Evolutionary conservation across 1,140 invertebrate species (phyloP), one percentile per base, ranked within the genome.

Genomic region (Hermatobates lingyangjiaoensis): DNA sequence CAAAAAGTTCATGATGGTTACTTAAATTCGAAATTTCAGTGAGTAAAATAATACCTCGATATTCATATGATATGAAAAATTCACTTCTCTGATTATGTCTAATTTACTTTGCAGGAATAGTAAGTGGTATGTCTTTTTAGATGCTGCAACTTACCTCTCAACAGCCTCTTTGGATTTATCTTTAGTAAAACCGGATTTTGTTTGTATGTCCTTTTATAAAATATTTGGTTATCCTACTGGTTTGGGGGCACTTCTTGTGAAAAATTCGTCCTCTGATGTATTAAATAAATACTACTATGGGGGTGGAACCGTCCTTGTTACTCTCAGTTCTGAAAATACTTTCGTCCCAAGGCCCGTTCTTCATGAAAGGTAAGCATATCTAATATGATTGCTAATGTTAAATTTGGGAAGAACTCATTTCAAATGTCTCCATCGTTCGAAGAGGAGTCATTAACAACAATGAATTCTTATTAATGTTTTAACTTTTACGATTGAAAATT

Each of bases 181-280:
- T 0, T 52, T 60, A 14, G 71, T 69, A 39, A 76, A 81, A 55
- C 84, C 90, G 20, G 89, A 97, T 67, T 97, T 95, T 73, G 76
- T 95, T 0, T 78, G 77, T 46, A 30, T 97, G 3, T 97, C 93
- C 1, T 97, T 97, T 70, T 97, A 97, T 68, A 98, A 98, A 74
- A 88, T 98, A 60, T 96, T 98, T 72, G 94, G 94, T 2, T 95
- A 83, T 69, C 93, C 94, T 4, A 95, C 91, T 51, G 93, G 84
- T n/a, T 65, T 86, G 57, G 93, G 92, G 26, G 89, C 87, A 30
- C 64, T 97, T 2, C 60, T 97, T 45, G 79, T 96, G 0, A 77
- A 73, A 58, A 84, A 85, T 60, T 64, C 66, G 1, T 80, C 77
- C 57, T 68, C 69, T 2, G 26, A 72, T 59, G 62, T 76, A 21